A percentile compares a stretch with the other conserved stretches of the same genome.
phyloP scores from a whole-genome alignment of 1,140 invertebrate genomes.

The Meteorus sp. region DNA sequence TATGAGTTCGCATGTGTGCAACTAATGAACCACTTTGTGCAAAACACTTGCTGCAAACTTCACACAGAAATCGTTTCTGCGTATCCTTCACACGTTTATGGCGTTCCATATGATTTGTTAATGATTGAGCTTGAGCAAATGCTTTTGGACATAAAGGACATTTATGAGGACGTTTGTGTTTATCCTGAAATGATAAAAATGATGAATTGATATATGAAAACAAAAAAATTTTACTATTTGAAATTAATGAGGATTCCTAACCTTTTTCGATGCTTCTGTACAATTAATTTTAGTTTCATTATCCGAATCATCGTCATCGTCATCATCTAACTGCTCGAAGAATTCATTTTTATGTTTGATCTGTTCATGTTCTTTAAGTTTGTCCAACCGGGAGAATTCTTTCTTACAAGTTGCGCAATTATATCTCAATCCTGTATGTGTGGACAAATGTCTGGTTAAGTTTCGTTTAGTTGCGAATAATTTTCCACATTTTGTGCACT shows the following conservation, averaged over 20 bases:
- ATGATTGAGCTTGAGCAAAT: constrained; percentile 45
- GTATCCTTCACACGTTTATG: constrained; percentile 48
- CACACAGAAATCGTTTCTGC: constrained; percentile 50
- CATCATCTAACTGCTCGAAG: constrained; percentile 37
- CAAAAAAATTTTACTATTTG: no score
- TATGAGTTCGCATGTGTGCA: constrained; percentile 53
- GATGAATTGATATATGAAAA: no score
- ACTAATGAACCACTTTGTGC: constrained; percentile 51
- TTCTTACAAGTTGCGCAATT: constrained; percentile 46
- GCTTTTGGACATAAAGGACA: constrained; percentile 50
- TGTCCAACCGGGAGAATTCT: constrained; percentile 48
- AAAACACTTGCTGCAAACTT: constrained; percentile 53
- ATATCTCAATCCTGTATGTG: constrained; percentile 47
- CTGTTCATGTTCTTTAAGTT: constrained; percentile 50
- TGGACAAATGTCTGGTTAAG: constrained; percentile 48
- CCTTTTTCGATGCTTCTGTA: constrained; percentile 34
- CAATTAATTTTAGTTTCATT: constrained; percentile 38
- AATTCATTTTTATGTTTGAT: constrained; percentile 46
- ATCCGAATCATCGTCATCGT: constrained; percentile 37
- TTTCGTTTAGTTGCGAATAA: constrained; percentile 49
- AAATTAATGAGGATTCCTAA: no score
- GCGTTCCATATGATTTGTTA: constrained; percentile 49
- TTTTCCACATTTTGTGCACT: constrained; percentile 51
- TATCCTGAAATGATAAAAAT: constrained; percentile 38
- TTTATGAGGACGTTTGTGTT: constrained; percentile 43